Evolutionary conservation across 2,888 invertebrate genomes (phyloP).

Genomic region (Cartodere bifasciata): DNA sequence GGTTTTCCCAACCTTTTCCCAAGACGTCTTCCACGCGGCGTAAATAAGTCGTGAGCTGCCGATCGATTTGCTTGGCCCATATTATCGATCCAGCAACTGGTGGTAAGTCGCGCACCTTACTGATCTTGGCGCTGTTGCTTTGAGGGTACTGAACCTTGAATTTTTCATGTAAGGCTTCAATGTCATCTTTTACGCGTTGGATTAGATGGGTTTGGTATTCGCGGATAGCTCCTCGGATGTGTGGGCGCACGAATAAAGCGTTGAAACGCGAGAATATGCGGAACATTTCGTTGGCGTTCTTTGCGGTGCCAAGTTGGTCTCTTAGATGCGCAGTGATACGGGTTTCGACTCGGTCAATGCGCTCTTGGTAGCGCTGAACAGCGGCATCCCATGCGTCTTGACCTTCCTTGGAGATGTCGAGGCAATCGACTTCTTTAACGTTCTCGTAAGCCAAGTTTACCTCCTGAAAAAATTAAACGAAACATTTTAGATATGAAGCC

Average conservation of each 20-base stretch:
- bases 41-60: constrained; percentile 91
- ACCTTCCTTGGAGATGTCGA: constrained; percentile 95
- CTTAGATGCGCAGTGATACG: constrained; percentile 94
- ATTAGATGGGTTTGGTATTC: constrained; percentile 99
- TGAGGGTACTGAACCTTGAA: constrained; percentile 96
- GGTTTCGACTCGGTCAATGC: constrained; percentile 96
- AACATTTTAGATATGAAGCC: no score
- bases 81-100: constrained; percentile 97
- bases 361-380: constrained; percentile 90
- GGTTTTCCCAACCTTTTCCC: constrained; percentile 96
- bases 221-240: constrained; percentile 96
- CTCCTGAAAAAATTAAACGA: constrained; percentile 27
- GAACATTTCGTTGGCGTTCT: constrained; percentile 99
- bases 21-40: constrained; percentile 96
- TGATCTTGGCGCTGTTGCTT: constrained; percentile 86
- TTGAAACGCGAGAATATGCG: constrained; percentile 97
- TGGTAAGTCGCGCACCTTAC: constrained; percentile 85
- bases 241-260: constrained; percentile 95
- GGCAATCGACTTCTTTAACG: constrained; percentile 95
- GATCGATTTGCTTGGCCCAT: constrained; percentile 98
- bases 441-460: constrained; percentile 94
- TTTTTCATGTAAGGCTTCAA: constrained; percentile 93
- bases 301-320: constrained; percentile 95
- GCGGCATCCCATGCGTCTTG: constrained; percentile 97
- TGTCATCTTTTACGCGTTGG: constrained; percentile 97